These are phyloP conservation scores for Gopherus evgoodei DNA, from an alignment of 2,113 vertebrate genomes.

Conservation along the genomic window DNA sequence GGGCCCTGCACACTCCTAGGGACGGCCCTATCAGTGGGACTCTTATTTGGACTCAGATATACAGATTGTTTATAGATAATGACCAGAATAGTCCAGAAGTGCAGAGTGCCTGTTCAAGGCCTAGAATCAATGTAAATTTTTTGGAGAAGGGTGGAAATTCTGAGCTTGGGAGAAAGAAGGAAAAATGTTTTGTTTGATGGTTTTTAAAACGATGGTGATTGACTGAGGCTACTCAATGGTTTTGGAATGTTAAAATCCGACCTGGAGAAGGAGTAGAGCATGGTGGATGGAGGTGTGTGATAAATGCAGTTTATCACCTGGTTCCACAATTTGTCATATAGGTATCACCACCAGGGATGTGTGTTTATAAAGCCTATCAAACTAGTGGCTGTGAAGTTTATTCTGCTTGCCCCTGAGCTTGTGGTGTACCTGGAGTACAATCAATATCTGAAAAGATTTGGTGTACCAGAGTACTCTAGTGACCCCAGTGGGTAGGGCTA, in stretches of 20 bases:
- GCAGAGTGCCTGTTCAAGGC: background rate
- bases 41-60: background rate
- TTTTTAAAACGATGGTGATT: constrained; percentile 45
- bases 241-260: background rate
- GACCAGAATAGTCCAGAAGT: background rate
- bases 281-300: background rate
- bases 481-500: background rate
- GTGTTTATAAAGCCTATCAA: background rate
- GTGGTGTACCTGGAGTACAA: background rate
- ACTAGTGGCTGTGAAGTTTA: background rate
- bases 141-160: background rate
- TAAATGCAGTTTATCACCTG: background rate
- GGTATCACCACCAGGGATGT: background rate
- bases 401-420: background rate
- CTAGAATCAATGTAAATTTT: background rate
- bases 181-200: background rate
- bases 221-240: background rate
- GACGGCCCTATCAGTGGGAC: no score
- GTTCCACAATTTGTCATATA: background rate
- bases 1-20: no score
- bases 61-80: background rate
- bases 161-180: background rate
- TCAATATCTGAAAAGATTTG: background rate
- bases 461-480: background rate
- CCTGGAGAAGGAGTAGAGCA: background rate